Conservation (phyloP, 1,140 invertebrate species). For the Dryas iulia region DNA sequence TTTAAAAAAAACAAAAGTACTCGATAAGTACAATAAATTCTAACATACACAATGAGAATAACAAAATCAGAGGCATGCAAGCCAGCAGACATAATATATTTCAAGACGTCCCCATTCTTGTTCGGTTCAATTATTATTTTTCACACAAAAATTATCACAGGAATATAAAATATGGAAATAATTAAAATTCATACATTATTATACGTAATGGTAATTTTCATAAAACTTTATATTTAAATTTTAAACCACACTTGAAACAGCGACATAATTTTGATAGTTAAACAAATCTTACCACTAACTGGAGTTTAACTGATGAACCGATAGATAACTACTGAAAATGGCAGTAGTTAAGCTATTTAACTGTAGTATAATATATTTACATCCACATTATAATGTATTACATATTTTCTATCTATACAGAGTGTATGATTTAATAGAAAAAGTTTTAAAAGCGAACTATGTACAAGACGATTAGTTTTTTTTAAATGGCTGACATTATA, state of each 20-base stretch:
- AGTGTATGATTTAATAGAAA: slow-evolving; percentile 33
- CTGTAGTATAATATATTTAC: slow-evolving; percentile 42
- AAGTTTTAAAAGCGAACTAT: slow-evolving; percentile 49
- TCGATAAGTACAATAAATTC: slow-evolving; percentile 59
- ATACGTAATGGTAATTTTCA: neutral
- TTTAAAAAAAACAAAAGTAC: slow-evolving; percentile 62
- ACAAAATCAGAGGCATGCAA: neutral
- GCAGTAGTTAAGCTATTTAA: slow-evolving; percentile 35
- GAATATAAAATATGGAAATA: neutral
- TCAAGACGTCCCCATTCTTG: neutral
- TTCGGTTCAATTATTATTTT: neutral
- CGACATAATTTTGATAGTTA: slow-evolving; percentile 3
- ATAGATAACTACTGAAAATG: slow-evolving; percentile 39
- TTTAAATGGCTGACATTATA: slow-evolving; percentile 36
- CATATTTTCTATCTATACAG: slow-evolving; percentile 41
- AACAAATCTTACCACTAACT: neutral
- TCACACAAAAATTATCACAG: neutral
- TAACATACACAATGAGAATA: slow-evolving; percentile 40
- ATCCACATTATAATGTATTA: slow-evolving; percentile 29
- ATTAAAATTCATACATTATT: neutral
- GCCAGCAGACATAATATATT: neutral
- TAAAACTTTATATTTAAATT: neutral
- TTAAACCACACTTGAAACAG: neutral
- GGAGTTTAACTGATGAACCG: slow-evolving; percentile 8
- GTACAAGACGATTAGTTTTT: slow-evolving; percentile 54